Percentiles rank a stretch among this genome's conserved stretches.
Conservation (phyloP, 2,113 vertebrate genomes). For the Miniopterus natalensis region DNA sequence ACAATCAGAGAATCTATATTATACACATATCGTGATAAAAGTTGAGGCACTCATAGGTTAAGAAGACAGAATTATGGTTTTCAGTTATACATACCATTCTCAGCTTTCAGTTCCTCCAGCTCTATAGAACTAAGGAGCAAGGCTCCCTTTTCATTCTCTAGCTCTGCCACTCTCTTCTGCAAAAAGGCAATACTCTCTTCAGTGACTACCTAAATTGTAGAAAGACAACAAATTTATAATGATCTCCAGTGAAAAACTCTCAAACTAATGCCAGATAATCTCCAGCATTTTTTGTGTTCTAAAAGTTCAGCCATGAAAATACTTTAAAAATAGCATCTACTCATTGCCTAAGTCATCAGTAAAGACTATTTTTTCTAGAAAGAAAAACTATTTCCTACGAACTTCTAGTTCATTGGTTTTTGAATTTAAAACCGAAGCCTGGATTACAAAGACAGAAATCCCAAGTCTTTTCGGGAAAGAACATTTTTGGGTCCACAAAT, state of each 20-base stretch:
- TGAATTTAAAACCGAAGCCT: constrained; percentile 16
- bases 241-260: constrained; percentile 20
- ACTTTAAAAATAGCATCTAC: constrained; percentile 55
- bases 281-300: constrained; percentile 9
- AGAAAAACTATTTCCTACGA: constrained; percentile 50
- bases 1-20: not conserved
- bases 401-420: not conserved
- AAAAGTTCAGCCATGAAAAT: constrained; percentile 34
- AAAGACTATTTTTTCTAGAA: constrained; percentile 5
- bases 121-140: constrained; percentile 66
- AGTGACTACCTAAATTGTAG: constrained; percentile 46
- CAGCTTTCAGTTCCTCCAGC: constrained; percentile 73
- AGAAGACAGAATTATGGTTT: constrained; percentile 49
- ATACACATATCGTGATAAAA: not conserved
- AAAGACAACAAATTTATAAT: constrained; percentile 63
- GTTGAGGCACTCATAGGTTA: not conserved
- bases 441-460: constrained; percentile 52
- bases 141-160: constrained; percentile 79
- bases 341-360: constrained; percentile 24
- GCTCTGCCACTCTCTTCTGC: constrained; percentile 80
- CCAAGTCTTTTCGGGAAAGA: not conserved
- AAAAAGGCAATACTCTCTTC: constrained; percentile 85
- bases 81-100: constrained; percentile 79
- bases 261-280: not conserved
- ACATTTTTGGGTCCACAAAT: not conserved